Conservation (phyloP, 2,888 invertebrate genomes). For the Ceraclea dissimilis region DNA sequence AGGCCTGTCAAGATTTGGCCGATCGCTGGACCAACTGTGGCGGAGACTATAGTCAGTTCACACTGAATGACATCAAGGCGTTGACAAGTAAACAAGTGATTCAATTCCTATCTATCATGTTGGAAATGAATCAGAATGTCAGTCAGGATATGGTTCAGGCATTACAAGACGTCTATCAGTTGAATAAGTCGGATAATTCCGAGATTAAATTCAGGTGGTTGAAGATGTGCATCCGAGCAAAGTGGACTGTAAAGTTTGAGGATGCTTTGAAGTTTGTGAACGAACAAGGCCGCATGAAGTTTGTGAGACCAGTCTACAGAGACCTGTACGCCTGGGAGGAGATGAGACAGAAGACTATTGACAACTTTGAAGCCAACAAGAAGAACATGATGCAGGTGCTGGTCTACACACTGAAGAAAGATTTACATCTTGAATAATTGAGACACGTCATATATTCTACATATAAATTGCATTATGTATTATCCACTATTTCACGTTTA, state of each 20-base stretch:
- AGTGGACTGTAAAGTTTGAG: conserved; percentile 57
- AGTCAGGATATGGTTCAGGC: conserved; percentile 49
- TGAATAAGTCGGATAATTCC: conserved; percentile 60
- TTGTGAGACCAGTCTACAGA: conserved; percentile 78
- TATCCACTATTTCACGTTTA: too few relatives aligned
- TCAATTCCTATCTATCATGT: conserved; percentile 61
- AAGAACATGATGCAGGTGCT: conserved; percentile 79
- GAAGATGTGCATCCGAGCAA: conserved; percentile 66
- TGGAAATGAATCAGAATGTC: conserved; percentile 41
- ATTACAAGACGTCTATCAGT: conserved; percentile 57
- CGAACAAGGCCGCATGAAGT: conserved; percentile 86
- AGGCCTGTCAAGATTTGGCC: conserved; percentile 52
- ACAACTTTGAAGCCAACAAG: conserved; percentile 63
- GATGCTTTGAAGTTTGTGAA: conserved; percentile 72
- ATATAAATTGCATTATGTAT: too few relatives aligned
- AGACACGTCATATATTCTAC: background rate
- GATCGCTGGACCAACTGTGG: conserved; percentile 49
- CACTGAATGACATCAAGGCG: conserved; percentile 42
- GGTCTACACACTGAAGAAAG: conserved; percentile 65
- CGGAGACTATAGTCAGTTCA: conserved; percentile 39
- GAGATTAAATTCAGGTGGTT: conserved; percentile 78
- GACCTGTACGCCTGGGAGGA: conserved; percentile 76
- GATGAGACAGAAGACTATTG: conserved; percentile 57
- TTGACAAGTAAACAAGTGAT: conserved; percentile 60
- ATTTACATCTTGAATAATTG: conserved; percentile 51